Base-by-base conservation (phyloP, 2,888 invertebrate species). In the Lasioglossum vierecki region DNA sequence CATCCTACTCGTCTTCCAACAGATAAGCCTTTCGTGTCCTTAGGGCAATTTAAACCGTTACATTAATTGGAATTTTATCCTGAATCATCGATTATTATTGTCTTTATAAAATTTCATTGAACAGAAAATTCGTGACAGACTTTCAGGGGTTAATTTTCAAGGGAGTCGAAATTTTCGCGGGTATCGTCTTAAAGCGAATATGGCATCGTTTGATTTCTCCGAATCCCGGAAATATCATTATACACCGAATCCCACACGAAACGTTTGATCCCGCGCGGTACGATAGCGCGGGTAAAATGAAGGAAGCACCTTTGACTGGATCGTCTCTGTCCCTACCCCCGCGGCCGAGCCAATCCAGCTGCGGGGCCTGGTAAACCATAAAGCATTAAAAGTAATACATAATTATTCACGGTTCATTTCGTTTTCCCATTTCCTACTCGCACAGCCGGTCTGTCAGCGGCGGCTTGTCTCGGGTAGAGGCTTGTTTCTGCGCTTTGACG, bases 381-480 rank as follows among this genome's bases (percentile, higher is more conserved):
- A 89, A 89, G 89, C 89, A 92, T 91, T 91, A 91, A 91, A 89
- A 90, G 90, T 88, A 91, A 92, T 92, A 91, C 91, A 92, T 92
- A 92, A 93, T 93, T 93, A 91, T 92, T 92, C 91, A 91, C 92
- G 92, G 89, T 90, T 92, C 91, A 91, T 93, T 93, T 92, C 88
- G 90, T 93, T 93, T 92, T 93, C 93, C 91, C 91, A 91, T 92
- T 92, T 91, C 91, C 92, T 90, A 88, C 89, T 88, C 85, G 88
- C 83, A 77, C 39, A 60, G 60, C 83, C 79, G 79, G 79, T 76
- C 76, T 82, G 72, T 72, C 74, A 53, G 83, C 86, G 85, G 83
- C 82, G 77, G 77, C 83, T 81, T 80, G 87, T 81, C 77, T 73
- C 76, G 74, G 78, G 68, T 35, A 44, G 71, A 49, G 73, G 79